Base-by-base conservation (phyloP, 2,797 vertebrate species). In the Enteromius anoplus region DNA sequence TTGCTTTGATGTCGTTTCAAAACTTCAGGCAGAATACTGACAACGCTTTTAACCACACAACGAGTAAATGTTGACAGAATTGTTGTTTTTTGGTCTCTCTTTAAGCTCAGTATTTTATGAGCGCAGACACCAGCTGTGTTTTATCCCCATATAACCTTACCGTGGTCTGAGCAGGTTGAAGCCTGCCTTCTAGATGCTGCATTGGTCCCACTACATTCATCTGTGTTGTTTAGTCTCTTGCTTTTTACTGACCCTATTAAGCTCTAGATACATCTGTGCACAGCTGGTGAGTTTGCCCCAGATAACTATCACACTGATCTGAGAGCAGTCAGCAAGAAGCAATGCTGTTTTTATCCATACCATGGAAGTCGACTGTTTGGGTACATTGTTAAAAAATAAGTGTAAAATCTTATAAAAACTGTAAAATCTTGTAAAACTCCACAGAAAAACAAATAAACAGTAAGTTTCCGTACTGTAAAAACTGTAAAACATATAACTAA, bases 261-360 rank as follows among this genome's bases (percentile, higher is more conserved):
- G 45, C 60, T 75, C 21, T 23, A 69, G 47, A 32, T 65, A 75
- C 47, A 78, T 81, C 84, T 85, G 78, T 49, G 49, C 72, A 58
- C 71, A 66, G 78, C 69, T 69, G 80, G 71, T 82, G 87, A 82
- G 82, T 78, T 58, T 87, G 81, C 26, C 87, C 84, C 78, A 86
- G 62, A 86, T 86, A 58, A 42, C 66, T 23, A 47, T 47, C 60
- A 69, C 71, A 32, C 62, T 29, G 21, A 58, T 49, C 26, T 26
- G 4, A 55, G 66, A 70, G 17, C 51, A 32, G 23, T 5, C 40
- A 47, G 78, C 3, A 23, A 64, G 58, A 40, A 42, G 8, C 34
- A 21, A 10, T 69, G 11, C 58, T 64, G 60, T 26, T 26, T 6
- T 7, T 2, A 15, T 62, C 12, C 2, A 26, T 7, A 29, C 23